These are phyloP conservation scores for Montipora efflorescens DNA, from an alignment of 64 coral and sea anemone species.

Conservation along the genomic window DNA sequence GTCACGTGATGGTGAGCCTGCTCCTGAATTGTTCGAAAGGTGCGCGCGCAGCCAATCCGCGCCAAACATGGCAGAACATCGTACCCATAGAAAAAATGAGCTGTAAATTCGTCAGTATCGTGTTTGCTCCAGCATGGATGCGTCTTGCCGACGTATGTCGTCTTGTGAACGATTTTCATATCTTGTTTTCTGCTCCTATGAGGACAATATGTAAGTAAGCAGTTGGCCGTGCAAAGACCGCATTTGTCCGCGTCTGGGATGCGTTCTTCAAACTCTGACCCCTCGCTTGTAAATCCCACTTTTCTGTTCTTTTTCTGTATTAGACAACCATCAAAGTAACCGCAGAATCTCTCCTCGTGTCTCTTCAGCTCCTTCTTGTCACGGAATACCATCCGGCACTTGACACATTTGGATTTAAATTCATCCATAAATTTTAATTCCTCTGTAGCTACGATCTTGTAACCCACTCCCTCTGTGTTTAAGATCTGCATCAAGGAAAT, in stretches of 20 bases:
- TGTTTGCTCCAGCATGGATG: conserved; percentile 80
- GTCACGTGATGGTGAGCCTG: conserved; percentile 96
- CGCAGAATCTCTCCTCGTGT: conserved; percentile 83
- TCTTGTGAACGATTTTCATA: conserved; percentile 77
- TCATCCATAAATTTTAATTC: conserved; percentile 71
- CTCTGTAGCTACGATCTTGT: conserved; percentile 34
- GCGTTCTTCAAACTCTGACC: not conserved
- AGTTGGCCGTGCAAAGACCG: conserved; percentile 67
- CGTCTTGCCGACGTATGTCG: conserved; percentile 86
- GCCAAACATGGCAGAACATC: conserved; percentile 81
- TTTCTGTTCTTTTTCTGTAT: conserved; percentile 46
- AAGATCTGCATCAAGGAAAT: conserved; percentile 57
- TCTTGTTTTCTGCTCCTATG: conserved; percentile 62
- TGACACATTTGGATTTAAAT: conserved; percentile 76
- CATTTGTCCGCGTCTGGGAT: conserved; percentile 48
- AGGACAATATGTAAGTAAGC: conserved; percentile 76
- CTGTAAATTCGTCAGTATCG: conserved; percentile 72
- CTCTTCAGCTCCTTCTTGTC: conserved; percentile 45
- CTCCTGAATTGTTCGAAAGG: conserved; percentile 75
- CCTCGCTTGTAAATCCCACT: conserved; percentile 20
- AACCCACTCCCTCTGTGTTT: conserved; percentile 5
- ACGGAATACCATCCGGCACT: conserved; percentile 72
- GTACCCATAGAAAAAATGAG: conserved; percentile 90
- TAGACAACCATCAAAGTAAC: conserved; percentile 82
- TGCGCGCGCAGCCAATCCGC: conserved; percentile 71